Evolutionary conservation across 2,888 invertebrate genomes (phyloP), one percentile per base, ranked within the genome.

Genomic region (Sisyra terminalis): DNA sequence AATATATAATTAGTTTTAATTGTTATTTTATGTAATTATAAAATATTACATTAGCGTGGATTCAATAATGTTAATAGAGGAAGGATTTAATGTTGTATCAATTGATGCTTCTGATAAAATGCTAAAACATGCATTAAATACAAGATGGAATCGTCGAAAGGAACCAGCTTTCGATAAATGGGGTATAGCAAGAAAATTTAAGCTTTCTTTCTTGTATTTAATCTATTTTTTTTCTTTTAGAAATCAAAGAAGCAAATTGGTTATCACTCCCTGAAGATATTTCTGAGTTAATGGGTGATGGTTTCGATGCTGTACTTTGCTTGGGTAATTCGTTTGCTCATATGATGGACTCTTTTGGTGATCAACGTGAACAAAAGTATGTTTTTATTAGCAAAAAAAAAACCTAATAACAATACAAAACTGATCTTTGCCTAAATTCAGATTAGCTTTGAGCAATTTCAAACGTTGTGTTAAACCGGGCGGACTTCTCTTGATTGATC

Each of bases 161-260:
- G 81, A 89, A 53, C 52, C 65, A 0, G 75, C 74, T 39, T 90
- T 86, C 54, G 85, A 90, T 53, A 73, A 79, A 43, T 90, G 90
- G 90, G 67, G 89, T 90, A 63, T 66, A 70, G 59, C 43, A 40
- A 44, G 11, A 36, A 13, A 18, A 24, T 11, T 39, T 2, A 18
- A 13, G 13, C n/a, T n/a, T n/a, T 32, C 3, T 32, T 32, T 32
- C 32, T 6, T 10, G 32, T 36, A 14, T 3, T 3, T 36, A 14
- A 36, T 36, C 38, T 16, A 17, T 45, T 40, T 43, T 42, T 14
- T 43, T 30, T 41, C 40, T 40, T 49, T 51, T 58, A 90, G 89
- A 82, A 14, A 89, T 90, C 54, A 87, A 90, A 58, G 89, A 90
- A 65, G 89, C 88, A 0, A 89, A 88, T 58, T 90, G 90, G 90